Conservation (phyloP, 92 coral and sea anemone genomes). For the Epizoanthus rinbou region DNA sequence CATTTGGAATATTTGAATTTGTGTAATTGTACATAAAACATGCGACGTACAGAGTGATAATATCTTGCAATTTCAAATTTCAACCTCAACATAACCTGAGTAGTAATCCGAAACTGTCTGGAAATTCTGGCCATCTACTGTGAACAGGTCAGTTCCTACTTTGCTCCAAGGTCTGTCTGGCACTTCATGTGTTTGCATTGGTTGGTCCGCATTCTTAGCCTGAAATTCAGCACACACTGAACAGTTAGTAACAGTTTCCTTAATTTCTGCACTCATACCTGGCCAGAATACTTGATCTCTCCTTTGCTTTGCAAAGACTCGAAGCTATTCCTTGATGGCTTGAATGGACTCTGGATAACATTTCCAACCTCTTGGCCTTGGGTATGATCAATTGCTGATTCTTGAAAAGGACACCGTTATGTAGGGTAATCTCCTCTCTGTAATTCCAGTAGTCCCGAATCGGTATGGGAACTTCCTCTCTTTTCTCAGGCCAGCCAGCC, state of each 20-base stretch:
- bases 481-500: too few species aligned
- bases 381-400: slow-evolving; percentile 49
- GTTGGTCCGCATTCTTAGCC: slow-evolving; percentile 37
- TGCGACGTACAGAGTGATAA: too few species aligned
- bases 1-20: too few species aligned
- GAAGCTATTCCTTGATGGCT: slow-evolving; percentile 52
- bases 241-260: slow-evolving; percentile 49
- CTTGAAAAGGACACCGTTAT: slow-evolving; percentile 53
- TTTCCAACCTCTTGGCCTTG: slow-evolving; percentile 32
- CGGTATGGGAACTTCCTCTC: too few species aligned
- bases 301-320: too few species aligned
- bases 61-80: too few species aligned
- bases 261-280: slow-evolving; percentile 60
- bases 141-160: slow-evolving; percentile 50
- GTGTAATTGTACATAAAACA: too few species aligned
- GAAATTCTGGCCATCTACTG: slow-evolving; percentile 34
- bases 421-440: slow-evolving; percentile 50
- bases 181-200: slow-evolving; percentile 49
- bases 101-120: slow-evolving; percentile 41
- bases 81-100: slow-evolving; percentile 42
- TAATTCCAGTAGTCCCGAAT: slow-evolving; percentile 57
- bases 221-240: slow-evolving; percentile 53
- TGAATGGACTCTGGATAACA: slow-evolving; percentile 45
- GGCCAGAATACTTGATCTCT: slow-evolving; percentile 30
- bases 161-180: slow-evolving; percentile 55